Evolutionary conservation across 2,888 invertebrate genomes (phyloP), one percentile per base, ranked within the genome.

Genomic region (Andrena chrysosceles): DNA sequence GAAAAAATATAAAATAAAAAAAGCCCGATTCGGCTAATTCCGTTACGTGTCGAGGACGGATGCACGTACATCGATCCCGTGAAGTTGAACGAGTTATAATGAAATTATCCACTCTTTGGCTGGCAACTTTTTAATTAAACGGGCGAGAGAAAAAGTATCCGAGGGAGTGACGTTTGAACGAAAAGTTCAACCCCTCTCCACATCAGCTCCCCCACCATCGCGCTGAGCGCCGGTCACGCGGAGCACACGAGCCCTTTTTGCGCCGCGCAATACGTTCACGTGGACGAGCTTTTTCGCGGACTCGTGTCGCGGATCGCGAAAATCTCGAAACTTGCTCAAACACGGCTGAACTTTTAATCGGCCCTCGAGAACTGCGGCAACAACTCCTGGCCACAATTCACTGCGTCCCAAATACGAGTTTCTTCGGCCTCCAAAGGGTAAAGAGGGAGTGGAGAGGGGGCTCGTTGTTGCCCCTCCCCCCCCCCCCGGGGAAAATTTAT

Each of bases 71-170:
- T 26, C 10, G 4, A 26, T 29, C 29, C 49, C 13, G 13, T 0
- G 62, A 29, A 10, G 62, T 63, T 20, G 10, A 6, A 29, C 26
- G 23, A 10, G 35, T 54, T 49, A 6, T 70, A 70, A 76, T 29
- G 62, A 54, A 70, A 63, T 62, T 20, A 69, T 70, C 31, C 20
- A 13, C 23, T 56, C 56, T 10, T 52, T 26, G 0, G 16, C 16
- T 4, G 6, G 62, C 5, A 10, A 54, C 35, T 76, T 76, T 76
- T 69, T 76, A 70, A 70, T 76, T 70, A 63, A 70, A 62, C 49
- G 42, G n/a, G 31, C 2, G 6, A 5, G 23, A 26, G 56, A 13
- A 56, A 56, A 56, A 56, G 23, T 56, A 23, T 56, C 20, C 56
- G 26, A 4, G 56, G 56, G 20, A 56, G 23, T 23, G 56, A 56